Base-by-base conservation (phyloP, 2,113 vertebrate genomes). In the Emydocephalus ijimae region DNA sequence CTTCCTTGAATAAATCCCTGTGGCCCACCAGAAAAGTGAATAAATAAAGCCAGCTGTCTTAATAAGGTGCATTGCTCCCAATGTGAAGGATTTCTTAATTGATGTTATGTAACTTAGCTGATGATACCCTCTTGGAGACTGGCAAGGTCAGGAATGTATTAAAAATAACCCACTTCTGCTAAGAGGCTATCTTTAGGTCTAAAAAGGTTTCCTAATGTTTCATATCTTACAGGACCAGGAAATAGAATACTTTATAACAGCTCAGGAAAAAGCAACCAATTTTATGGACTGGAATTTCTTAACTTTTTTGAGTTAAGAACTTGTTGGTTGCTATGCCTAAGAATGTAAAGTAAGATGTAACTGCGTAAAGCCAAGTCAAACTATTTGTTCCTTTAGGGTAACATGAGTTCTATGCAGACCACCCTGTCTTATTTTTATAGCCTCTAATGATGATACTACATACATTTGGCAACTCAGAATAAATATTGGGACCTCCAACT, bases 1-100 rank as follows among this genome's bases (percentile, higher is more conserved):
- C 52, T 64, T 93, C 81, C 89, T 23, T 52, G 5, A 61, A 93
- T 93, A 86, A 93, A 93, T 93, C 89, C 74, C 81, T 12, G 57
- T 23, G 56, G 89, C 81, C 81, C 7, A 64, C 55, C 88, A 87
- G 34, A 93, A 92, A 90, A 3, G 81, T 61, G 24, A 64, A 64
- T 54, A 86, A 87, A 57, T 48, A 89, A 92, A 45, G 21, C 29
- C 88, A 93, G 55, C 92, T 90, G 92, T 23, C 52, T 48, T 52
- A 43, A 87, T 64, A 56, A 45, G 26, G 54, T 43, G 39, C 61
- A 45, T 39, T 15, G 20, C 34, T 15, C n/a, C 55, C 24, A 92
- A 43, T 15, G 15, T 43, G n/a, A n/a, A 92, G n/a, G 45, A 39
- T 52, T 89, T 55, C 43, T 57, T 89, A 50, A 39, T 20, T 18